Evolutionary conservation across 2,113 vertebrate genomes (phyloP).

Genomic region (Meleagris gallopavo): DNA sequence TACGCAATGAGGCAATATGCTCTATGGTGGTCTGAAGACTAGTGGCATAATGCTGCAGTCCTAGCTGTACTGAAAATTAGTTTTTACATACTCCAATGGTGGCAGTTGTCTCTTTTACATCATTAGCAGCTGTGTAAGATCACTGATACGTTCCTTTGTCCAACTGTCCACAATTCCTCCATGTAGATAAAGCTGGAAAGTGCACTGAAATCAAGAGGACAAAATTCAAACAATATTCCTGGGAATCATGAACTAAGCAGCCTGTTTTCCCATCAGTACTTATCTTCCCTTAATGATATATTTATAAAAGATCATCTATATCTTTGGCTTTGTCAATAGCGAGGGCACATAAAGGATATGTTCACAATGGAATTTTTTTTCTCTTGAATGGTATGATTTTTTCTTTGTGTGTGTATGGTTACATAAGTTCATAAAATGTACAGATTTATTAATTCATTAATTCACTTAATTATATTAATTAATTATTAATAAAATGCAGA

Average conservation of each 20-base stretch:
- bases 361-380: not conserved
- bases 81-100: not conserved
- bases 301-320: not conserved
- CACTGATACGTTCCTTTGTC: not conserved
- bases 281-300: not conserved
- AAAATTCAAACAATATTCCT: not conserved
- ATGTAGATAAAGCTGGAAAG: not conserved
- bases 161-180: not conserved
- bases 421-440: not conserved
- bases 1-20: not conserved
- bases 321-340: not conserved
- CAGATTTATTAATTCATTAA: slow-evolving; percentile 9
- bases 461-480: slow-evolving; percentile 22
- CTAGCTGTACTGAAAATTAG: not conserved
- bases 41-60: not conserved
- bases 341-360: not conserved
- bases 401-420: not conserved
- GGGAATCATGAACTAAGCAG: not conserved
- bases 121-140: not conserved
- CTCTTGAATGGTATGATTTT: not conserved
- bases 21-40: not conserved
- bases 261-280: not conserved
- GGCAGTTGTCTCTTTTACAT: not conserved
- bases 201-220: not conserved
- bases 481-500: slow-evolving; percentile 12